Conservation (phyloP, 2,888 invertebrate genomes). For the Eumacrocentrus americanus region DNA sequence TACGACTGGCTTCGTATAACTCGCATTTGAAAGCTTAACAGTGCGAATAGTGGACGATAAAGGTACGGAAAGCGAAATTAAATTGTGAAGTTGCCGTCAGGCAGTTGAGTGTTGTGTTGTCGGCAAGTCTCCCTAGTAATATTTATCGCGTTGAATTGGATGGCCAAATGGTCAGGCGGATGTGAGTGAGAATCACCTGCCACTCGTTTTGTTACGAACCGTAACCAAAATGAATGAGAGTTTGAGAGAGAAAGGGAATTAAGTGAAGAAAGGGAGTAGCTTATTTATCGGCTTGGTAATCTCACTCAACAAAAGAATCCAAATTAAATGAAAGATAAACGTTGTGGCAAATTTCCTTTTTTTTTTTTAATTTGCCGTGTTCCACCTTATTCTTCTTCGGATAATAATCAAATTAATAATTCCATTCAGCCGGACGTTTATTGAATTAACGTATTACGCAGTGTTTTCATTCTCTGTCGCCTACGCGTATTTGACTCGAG, state of each 20-base stretch:
- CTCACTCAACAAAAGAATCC: conserved; percentile 16
- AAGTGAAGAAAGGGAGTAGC: neutral
- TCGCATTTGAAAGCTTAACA: conserved; percentile 2
- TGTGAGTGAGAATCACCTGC: conserved; percentile 36
- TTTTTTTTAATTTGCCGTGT: too few relatives aligned
- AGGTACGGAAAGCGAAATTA: conserved; percentile 16
- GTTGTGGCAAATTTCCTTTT: conserved; percentile 12
- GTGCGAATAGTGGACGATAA: conserved; percentile 2
- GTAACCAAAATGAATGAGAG: neutral
- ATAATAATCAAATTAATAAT: conserved; percentile 25
- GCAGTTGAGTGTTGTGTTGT: neutral
- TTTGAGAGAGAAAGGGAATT: neutral
- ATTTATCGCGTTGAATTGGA: conserved; percentile 37
- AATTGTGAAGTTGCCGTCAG: conserved; percentile 14
- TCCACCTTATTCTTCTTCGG: neutral
- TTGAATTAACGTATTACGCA: conserved; percentile 27
- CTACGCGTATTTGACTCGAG: neutral
- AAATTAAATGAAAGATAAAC: conserved; percentile 12
- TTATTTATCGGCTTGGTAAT: conserved; percentile 17
- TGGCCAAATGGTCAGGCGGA: conserved; percentile 40
- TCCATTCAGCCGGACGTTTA: conserved; percentile 17
- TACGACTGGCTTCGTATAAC: neutral
- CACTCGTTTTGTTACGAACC: conserved; percentile 28
- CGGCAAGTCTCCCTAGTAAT: conserved; percentile 15
- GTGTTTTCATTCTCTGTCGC: conserved; percentile 25